Evolutionary conservation across 2,113 vertebrate species (phyloP).

Genomic region (Hydrochoerus hydrochaeris): DNA sequence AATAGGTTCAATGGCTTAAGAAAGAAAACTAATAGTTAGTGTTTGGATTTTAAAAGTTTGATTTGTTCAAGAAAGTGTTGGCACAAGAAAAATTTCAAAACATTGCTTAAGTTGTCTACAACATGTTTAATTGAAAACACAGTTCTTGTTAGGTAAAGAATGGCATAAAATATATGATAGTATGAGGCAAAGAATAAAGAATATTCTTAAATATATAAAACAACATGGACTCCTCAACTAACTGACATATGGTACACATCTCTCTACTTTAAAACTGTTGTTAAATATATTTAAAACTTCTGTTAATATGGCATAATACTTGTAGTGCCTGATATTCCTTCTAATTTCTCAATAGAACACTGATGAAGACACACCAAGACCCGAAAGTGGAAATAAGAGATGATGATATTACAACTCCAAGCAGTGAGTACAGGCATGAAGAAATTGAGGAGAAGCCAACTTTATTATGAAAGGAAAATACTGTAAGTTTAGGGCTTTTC

Average conservation of each 20-base stretch:
- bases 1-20: slow-evolving; percentile 43
- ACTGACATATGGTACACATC: not conserved
- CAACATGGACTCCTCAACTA: not conserved
- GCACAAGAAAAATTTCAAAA: slow-evolving; percentile 52
- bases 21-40: slow-evolving; percentile 53
- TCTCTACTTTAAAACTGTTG: not conserved
- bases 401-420: not conserved
- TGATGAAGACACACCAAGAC: not conserved
- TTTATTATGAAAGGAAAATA: not conserved
- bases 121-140: not conserved
- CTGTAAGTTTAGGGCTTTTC: not conserved
- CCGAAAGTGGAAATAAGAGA: not conserved
- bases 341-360: not conserved
- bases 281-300: slow-evolving; percentile 11
- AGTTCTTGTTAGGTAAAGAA: not conserved
- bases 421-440: not conserved
- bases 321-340: not conserved
- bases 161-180: not conserved
- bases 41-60: slow-evolving; percentile 49
- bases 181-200: slow-evolving; percentile 10
- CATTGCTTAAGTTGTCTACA: slow-evolving; percentile 7
- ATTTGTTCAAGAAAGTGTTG: slow-evolving; percentile 20
- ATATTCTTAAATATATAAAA: slow-evolving; percentile 13
- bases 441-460: not conserved
- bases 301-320: not conserved